Evolutionary conservation across 2,888 invertebrate genomes (phyloP).

Genomic region (Oxystoma pomonae): DNA sequence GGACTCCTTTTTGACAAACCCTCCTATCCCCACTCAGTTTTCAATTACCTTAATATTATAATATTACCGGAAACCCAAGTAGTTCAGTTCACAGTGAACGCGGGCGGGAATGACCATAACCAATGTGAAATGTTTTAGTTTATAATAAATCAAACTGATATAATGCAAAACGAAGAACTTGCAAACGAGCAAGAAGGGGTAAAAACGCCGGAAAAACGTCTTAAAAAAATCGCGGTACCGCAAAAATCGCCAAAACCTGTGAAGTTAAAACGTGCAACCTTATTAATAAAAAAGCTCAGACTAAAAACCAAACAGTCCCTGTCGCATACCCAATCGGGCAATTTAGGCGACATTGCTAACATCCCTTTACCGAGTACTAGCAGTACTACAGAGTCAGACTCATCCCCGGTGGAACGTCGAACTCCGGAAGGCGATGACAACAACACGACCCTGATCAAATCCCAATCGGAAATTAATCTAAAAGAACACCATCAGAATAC

Average conservation of each 20-base stretch:
- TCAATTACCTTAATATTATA: constrained; percentile 26
- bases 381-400: constrained; percentile 19
- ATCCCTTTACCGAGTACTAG: constrained; percentile 29
- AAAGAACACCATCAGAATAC: constrained; percentile 38
- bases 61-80: constrained; percentile 25
- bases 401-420: constrained; percentile 30
- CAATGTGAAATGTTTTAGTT: not conserved
- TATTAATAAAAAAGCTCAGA: constrained; percentile 36
- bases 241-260: constrained; percentile 29
- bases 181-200: constrained; percentile 19
- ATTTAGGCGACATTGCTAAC: constrained; percentile 23
- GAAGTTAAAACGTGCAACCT: constrained; percentile 33
- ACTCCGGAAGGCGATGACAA: constrained; percentile 38
- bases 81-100: constrained; percentile 27
- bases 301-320: constrained; percentile 29
- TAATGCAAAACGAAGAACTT: constrained; percentile 35
- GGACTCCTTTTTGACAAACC: constrained; percentile 4
- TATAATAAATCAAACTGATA: too few species aligned
- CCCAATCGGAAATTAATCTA: constrained; percentile 40
- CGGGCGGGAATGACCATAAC: too few species aligned
- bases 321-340: constrained; percentile 8
- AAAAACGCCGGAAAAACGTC: constrained; percentile 20
- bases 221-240: constrained; percentile 29
- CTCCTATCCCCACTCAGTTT: constrained; percentile 18
- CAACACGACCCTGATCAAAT: constrained; percentile 34